Evolutionary conservation across 2,888 invertebrate species (phyloP).

Genomic region (Nipponacmea schrenckii): DNA sequence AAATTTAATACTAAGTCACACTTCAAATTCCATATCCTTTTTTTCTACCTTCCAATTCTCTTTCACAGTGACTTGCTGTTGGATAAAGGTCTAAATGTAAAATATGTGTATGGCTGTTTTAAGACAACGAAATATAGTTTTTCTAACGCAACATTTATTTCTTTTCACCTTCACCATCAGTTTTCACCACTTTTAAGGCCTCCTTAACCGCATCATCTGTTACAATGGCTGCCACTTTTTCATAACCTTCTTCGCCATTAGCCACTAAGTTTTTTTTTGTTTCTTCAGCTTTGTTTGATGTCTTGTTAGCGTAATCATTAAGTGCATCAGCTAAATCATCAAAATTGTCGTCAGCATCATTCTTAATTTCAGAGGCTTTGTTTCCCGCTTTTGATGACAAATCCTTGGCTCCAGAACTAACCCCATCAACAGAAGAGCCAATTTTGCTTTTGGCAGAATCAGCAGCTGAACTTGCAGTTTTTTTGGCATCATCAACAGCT

Average conservation of each 20-base stretch:
- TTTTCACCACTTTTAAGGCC: conserved; percentile 8
- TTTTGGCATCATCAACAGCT: neutral
- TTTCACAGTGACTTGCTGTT: too few relatives aligned
- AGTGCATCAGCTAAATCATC: neutral
- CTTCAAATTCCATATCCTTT: too few relatives aligned
- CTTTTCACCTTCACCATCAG: neutral
- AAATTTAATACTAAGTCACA: too few relatives aligned
- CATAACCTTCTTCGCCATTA: conserved; percentile 4
- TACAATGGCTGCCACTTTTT: conserved; percentile 7
- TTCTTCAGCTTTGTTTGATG: neutral
- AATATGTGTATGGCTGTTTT: too few relatives aligned
- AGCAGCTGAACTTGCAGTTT: neutral
- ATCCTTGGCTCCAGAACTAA: neutral
- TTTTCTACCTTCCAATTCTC: too few relatives aligned
- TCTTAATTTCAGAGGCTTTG: neutral
- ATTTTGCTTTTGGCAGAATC: neutral
- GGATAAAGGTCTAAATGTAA: too few relatives aligned
- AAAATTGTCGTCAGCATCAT: neutral
- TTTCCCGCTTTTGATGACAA: neutral
- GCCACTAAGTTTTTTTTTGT: neutral
- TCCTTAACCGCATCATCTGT: conserved; percentile 5
- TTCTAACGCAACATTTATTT: too few relatives aligned
- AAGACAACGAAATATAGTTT: too few relatives aligned
- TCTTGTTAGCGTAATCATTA: neutral
- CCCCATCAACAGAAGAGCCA: neutral